Base-by-base conservation (phyloP, 1,140 invertebrate species). In the Papilio polyxenes region DNA sequence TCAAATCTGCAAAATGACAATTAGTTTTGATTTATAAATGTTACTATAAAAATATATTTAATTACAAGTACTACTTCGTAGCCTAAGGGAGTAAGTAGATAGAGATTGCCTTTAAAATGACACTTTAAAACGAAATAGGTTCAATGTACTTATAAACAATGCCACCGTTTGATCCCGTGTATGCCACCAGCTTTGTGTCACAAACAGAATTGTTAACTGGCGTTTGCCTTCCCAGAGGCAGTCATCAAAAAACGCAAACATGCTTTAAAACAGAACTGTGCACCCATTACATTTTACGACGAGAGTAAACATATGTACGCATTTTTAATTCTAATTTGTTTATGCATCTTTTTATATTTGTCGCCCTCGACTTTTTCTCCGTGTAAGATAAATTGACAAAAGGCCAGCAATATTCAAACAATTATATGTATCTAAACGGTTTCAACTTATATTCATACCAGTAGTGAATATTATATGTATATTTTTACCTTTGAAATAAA, bases 211-310 rank as follows among this genome's bases (percentile, higher is more conserved):
- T 37, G 65, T 72, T 31, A 72, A 72, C 65, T 72, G 65, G 31
- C 65, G 65, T 40, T 72, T 72, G 65, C 65, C 65, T 37, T 37
- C 62, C 62, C 13, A 72, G 13, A 72, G 65, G 65, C 65, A 72
- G 65, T 72, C 65, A 72, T 72, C 65, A 72, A 72, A 72, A 72
- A 72, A 72, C 65, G 65, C 65, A 72, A 72, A 72, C 31, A 72
- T 37, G 65, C 23, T 69, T 69, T 69, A 15, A 69, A 69, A 65
- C 3, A 11, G 65, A 23, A 69, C 37, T 69, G 62, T 65, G 23
- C 23, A 65, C 15, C 56, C 56, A 59, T 59, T 59, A 59, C 62
- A 37, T 13, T 65, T 31, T 72, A 37, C 62, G 13, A 31, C 11
- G 11, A 69, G 23, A 72, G 15, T 72, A 72, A 40, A 72, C 31